Evolutionary conservation across 2,888 invertebrate species (phyloP).

Genomic region (Sycophila texana): DNA sequence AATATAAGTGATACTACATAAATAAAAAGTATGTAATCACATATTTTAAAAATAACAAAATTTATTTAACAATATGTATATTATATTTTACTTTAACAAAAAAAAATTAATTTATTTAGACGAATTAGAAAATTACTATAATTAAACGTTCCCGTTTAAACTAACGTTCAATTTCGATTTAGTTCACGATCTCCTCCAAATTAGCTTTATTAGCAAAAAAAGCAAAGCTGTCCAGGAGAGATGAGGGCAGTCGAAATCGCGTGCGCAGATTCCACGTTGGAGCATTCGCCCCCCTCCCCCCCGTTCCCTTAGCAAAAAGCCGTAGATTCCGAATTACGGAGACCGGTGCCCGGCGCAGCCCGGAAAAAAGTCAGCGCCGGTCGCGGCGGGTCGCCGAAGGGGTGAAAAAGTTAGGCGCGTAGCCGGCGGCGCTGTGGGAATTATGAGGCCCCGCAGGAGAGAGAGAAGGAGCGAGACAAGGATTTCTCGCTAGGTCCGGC

Average conservation of each 20-base stretch:
- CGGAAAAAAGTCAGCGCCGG: constrained; percentile 38
- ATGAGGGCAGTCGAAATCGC: background rate
- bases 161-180: too few relatives aligned
- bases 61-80: too few relatives aligned
- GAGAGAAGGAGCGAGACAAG: constrained; percentile 1
- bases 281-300: background rate
- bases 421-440: constrained; percentile 39
- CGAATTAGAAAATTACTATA: too few relatives aligned
- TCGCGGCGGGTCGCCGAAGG: constrained; percentile 29
- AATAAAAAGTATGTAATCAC: too few relatives aligned
- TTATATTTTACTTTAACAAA: too few relatives aligned
- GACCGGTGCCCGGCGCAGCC: background rate
- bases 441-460: constrained; percentile 28
- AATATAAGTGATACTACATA: too few relatives aligned
- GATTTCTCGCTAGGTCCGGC: constrained; percentile 34
- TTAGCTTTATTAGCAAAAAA: too few relatives aligned
- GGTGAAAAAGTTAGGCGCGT: constrained; percentile 44
- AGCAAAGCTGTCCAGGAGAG: too few relatives aligned
- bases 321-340: constrained; percentile 74
- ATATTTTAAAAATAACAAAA: too few relatives aligned
- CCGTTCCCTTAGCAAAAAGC: constrained; percentile 66
- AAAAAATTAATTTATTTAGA: too few relatives aligned
- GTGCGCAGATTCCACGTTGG: background rate
- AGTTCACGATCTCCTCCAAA: too few relatives aligned
- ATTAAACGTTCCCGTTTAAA: too few relatives aligned